Evolutionary conservation across 2,797 vertebrate species (phyloP).

Genomic region (Hippocampus kuda): DNA sequence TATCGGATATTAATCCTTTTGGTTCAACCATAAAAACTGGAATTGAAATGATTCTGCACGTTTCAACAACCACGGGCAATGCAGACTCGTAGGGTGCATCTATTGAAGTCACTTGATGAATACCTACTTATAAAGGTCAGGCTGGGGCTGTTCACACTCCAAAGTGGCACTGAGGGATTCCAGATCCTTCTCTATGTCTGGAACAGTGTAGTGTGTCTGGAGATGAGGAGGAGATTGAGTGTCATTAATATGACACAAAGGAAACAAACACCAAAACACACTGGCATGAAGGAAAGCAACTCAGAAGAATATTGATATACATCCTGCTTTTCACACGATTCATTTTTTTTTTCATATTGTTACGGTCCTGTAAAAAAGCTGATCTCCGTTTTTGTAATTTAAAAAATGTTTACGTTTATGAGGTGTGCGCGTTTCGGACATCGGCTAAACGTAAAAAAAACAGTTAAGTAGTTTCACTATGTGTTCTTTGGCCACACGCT

Average conservation of each 20-base stretch:
- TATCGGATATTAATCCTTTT: background rate
- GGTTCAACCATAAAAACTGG: background rate
- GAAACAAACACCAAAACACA: background rate
- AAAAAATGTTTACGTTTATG: no score
- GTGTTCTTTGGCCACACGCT: no score
- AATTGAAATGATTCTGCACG: background rate
- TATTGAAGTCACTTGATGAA: conserved; percentile 29
- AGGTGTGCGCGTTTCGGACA: no score
- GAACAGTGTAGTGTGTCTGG: conserved; percentile 88
- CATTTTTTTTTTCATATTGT: no score
- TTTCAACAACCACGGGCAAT: background rate
- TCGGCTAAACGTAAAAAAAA: no score
- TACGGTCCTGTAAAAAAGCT: no score
- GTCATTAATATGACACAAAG: conserved; percentile 12
- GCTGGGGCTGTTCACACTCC: conserved; percentile 95
- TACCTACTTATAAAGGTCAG: conserved; percentile 96
- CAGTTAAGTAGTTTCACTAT: no score
- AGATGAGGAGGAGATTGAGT: conserved; percentile 19
- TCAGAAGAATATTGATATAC: background rate
- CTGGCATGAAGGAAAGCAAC: background rate
- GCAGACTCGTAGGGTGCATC: background rate
- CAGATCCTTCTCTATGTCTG: conserved; percentile 77
- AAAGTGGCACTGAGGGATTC: conserved; percentile 79
- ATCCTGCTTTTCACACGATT: no score
- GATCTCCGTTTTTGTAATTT: no score